Percentiles rank a stretch among this genome's conserved stretches.
Conservation (phyloP, 1,140 invertebrate genomes). For the Leguminivora glycinivorella region DNA sequence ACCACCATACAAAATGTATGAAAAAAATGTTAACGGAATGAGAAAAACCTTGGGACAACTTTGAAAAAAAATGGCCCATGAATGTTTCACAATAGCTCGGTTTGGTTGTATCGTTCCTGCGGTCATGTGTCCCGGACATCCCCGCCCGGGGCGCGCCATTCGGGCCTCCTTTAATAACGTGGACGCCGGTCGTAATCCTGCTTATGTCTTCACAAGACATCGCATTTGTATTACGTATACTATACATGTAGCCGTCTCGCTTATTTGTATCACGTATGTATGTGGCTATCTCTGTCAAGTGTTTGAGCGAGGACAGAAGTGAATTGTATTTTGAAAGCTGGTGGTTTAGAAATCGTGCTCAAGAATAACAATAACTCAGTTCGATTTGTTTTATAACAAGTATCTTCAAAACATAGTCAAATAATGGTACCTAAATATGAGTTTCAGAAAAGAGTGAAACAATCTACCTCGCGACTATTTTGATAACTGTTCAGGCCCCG, state of each 20-base stretch:
- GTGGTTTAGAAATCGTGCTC: not conserved
- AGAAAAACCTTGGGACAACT: too few species aligned
- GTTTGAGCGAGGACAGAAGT: not conserved
- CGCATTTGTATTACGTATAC: not conserved
- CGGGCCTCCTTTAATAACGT: slow-evolving; percentile 14
- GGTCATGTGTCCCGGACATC: not conserved
- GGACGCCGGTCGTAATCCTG: slow-evolving; percentile 6
- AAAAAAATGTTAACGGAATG: too few species aligned
- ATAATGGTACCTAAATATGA: too few species aligned
- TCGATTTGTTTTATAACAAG: too few species aligned
- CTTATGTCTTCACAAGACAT: slow-evolving; percentile 11
- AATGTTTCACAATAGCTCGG: too few species aligned
- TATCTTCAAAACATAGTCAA: too few species aligned
- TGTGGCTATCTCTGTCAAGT: not conserved
- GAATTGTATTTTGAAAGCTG: not conserved
- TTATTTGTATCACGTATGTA: not conserved
- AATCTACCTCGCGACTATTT: too few species aligned
- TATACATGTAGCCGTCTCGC: not conserved
- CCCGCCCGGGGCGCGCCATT: slow-evolving; percentile 2
- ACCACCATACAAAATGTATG: too few species aligned
- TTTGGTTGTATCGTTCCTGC: not conserved
- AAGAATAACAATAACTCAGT: not conserved
- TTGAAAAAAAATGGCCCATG: too few species aligned
- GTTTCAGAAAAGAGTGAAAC: too few species aligned
- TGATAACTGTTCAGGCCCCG: too few species aligned